These are phyloP conservation scores for Tholera decimalis DNA, from an alignment of 2,888 invertebrate species.

Conservation along the genomic window DNA sequence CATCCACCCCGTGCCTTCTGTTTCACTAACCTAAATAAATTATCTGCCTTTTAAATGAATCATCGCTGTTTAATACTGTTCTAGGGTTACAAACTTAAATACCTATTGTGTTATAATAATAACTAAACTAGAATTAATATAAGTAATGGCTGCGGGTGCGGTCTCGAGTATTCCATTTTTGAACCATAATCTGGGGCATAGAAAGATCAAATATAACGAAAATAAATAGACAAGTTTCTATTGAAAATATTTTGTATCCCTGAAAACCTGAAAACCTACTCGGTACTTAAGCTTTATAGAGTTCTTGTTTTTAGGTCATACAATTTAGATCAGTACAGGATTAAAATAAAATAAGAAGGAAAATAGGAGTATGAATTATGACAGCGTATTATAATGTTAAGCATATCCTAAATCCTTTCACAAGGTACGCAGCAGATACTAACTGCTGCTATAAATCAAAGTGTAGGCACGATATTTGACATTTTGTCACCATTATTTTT, in stretches of 20 bases:
- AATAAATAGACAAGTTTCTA: background rate
- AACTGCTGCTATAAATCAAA: constrained; percentile 55
- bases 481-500: constrained; percentile 57
- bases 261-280: background rate
- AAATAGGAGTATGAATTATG: constrained; percentile 30
- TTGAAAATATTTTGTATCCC: background rate
- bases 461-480: constrained; percentile 55
- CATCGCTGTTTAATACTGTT: constrained; percentile 67
- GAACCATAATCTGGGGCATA: background rate
- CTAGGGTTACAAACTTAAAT: constrained; percentile 47
- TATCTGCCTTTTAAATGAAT: constrained; percentile 72
- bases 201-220: constrained; percentile 1
- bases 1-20: constrained; percentile 63
- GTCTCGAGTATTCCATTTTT: background rate
- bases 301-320: constrained; percentile 1
- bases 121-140: constrained; percentile 13
- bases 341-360: constrained; percentile 15
- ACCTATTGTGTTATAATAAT: constrained; percentile 38
- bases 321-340: background rate
- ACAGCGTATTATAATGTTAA: constrained; percentile 30
- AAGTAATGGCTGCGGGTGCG: background rate
- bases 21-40: constrained; percentile 74
- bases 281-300: background rate
- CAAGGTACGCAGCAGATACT: constrained; percentile 41
- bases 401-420: constrained; percentile 42